A percentile compares a stretch with the other conserved stretches of the same genome.
Evolutionary conservation across 2,888 invertebrate genomes (phyloP).

Genomic region (Drosophila yooni): DNA sequence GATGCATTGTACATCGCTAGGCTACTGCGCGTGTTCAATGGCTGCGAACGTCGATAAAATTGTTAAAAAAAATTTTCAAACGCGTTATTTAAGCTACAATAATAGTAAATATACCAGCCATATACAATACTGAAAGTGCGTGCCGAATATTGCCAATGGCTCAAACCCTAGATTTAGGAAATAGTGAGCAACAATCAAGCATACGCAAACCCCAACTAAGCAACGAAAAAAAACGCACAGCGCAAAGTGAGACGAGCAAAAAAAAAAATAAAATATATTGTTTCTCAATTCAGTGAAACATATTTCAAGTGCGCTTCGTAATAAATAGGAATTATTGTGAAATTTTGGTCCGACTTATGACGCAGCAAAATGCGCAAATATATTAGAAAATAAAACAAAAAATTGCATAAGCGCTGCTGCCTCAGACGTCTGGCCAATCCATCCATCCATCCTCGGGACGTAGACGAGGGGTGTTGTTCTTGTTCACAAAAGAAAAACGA

Average conservation of each 20-base stretch:
- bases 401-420: slow-evolving; percentile 67
- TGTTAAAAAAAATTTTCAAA: slow-evolving; percentile 52
- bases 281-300: slow-evolving; percentile 36
- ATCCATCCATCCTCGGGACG: slow-evolving; percentile 36
- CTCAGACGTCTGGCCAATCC: slow-evolving; percentile 51
- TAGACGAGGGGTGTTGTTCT: slow-evolving; percentile 64
- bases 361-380: slow-evolving; percentile 47
- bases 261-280: slow-evolving; percentile 39
- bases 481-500: slow-evolving; percentile 45
- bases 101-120: slow-evolving; percentile 32
- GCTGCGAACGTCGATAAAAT: slow-evolving; percentile 65
- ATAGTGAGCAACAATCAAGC: slow-evolving; percentile 35
- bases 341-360: slow-evolving; percentile 46
- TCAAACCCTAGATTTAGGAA: slow-evolving; percentile 10
- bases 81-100: slow-evolving; percentile 49
- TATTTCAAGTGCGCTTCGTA: slow-evolving; percentile 17
- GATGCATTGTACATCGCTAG: slow-evolving; percentile 58
- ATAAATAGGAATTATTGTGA: slow-evolving; percentile 48
- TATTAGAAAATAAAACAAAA: slow-evolving; percentile 51
- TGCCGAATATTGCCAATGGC: slow-evolving; percentile 25
- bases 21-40: slow-evolving; percentile 74
- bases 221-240: slow-evolving; percentile 49
- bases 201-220: slow-evolving; percentile 27
- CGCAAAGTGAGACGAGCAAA: slow-evolving; percentile 63
- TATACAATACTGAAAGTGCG: slow-evolving; percentile 26